phyloP scores from a whole-genome alignment of 2,797 vertebrate species.

The Centroberyx gerrardi region DNA sequence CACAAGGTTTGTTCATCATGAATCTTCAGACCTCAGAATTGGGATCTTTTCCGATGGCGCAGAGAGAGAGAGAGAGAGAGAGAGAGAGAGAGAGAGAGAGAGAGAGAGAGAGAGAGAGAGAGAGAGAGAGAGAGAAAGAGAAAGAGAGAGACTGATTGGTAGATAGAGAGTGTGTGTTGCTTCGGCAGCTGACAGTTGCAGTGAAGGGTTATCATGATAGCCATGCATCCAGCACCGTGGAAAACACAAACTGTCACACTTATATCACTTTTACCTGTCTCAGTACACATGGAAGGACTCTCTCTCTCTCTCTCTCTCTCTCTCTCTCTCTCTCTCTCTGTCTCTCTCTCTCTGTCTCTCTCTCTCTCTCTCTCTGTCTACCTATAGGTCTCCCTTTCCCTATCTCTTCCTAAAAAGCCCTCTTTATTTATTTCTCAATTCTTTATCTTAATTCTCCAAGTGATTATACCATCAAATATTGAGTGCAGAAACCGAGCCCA shows the following conservation, averaged over 20 bases:
- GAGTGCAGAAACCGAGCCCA: conserved; percentile 32
- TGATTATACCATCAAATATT: conserved; percentile 50
- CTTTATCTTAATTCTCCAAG: conserved; percentile 38
- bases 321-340: not conserved
- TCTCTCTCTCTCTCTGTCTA: not conserved
- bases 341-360: not conserved
- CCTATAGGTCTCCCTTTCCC: not conserved
- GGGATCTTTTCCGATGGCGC: not conserved
- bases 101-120: conserved; percentile 64
- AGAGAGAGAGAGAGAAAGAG: conserved; percentile 61
- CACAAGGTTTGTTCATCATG: conserved; percentile 39
- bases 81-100: conserved; percentile 62
- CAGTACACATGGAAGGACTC: conserved; percentile 2
- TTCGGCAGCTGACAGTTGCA: conserved; percentile 65
- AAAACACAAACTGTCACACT: conserved; percentile 55
- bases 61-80: conserved; percentile 24
- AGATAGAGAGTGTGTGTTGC: conserved; percentile 51
- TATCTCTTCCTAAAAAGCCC: conserved; percentile 10
- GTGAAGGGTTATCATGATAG: conserved; percentile 65
- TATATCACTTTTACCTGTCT: conserved; percentile 36
- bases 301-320: not conserved
- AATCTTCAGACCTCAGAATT: too few species aligned
- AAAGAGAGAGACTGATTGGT: conserved; percentile 68
- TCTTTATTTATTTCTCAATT: conserved; percentile 37
- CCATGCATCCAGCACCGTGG: conserved; percentile 49